Evolutionary conservation across 92 coral and sea anemone species (phyloP), one percentile per base, ranked within the genome.

Genomic region (Epizoanthus stellaris): DNA sequence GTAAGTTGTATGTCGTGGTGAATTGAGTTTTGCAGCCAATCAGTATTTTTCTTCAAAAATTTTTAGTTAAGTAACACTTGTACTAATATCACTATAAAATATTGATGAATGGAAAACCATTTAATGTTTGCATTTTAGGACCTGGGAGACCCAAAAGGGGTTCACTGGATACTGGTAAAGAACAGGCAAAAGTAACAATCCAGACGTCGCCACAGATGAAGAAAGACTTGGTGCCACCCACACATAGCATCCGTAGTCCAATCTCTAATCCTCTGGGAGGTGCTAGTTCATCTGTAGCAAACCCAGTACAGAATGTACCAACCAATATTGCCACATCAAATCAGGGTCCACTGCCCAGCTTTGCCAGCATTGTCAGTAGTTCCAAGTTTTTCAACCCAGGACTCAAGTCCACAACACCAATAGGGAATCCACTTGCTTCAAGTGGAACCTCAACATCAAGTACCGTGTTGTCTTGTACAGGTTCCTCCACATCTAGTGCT

Each of bases 291-390:
- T 76, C 93, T 69, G 75, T 67, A 36, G 89, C 92, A 66, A 94
- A 92, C 75, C 98, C 98, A 65, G 98, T 94, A 14, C 98, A 94
- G 84, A 92, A 93, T 88, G 98, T 94, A 8, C 98, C 98, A 59
- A 92, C 90, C 58, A 94, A 94, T 85, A 80, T 94, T 64, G 90
- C 90, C 71, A 86, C 91, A 3, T 85, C 87, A 15, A 91, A 94
- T 54, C 95, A 94, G 81, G 92, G 98, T 6, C 98, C 98, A 43
- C 82, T 94, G 5, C 98, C 98, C 43, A 94, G 98, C 54, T 94
- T 94, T 85, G 98, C 98, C 3, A 94, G 95, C 13, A 94, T 94
- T 85, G 95, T 94, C 74, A 92, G 98, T 70, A 94, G 95, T 69
- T 94, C 95, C 15, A 94, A 94, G 57, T 89, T 94, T 86, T 94